Evolutionary conservation across 2,113 vertebrate species (phyloP).

Genomic region (Platichthys stellatus): DNA sequence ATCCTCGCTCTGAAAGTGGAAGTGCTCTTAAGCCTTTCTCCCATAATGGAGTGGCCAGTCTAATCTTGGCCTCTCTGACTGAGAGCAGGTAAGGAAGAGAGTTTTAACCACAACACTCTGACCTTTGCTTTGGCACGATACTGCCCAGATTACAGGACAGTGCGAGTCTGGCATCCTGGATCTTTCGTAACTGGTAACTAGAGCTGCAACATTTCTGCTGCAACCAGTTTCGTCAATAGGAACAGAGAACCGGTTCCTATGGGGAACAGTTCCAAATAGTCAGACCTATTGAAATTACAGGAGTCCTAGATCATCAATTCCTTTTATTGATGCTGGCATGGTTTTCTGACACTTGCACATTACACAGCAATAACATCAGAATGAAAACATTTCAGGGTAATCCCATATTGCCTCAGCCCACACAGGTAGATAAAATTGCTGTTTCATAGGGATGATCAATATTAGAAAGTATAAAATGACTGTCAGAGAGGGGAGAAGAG

Average conservation of each 20-base stretch:
- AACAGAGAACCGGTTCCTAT: conserved; percentile 12
- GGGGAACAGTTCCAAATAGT: neutral
- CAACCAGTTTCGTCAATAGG: no score
- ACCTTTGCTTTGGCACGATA: conserved; percentile 57
- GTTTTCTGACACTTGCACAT: neutral
- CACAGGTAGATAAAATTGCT: no score
- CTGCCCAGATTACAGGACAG: conserved; percentile 56
- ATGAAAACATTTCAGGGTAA: no score
- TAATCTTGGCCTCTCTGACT: conserved; percentile 72
- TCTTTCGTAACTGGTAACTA: neutral
- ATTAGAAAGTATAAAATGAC: no score
- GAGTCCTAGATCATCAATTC: neutral
- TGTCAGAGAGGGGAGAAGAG: no score
- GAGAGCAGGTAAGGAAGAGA: conserved; percentile 59
- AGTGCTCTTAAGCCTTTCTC: conserved; percentile 73
- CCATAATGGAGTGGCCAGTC: conserved; percentile 73
- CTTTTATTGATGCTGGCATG: neutral
- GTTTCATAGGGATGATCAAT: no score
- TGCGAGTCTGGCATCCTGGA: conserved; percentile 14
- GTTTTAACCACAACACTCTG: conserved; percentile 62
- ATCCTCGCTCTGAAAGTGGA: conserved; percentile 71
- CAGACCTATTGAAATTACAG: neutral
- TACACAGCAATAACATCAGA: no score
- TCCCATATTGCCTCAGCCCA: no score
- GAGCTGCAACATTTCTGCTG: neutral